A percentile compares a stretch with the other conserved stretches of the same genome.
Conservation (phyloP, 2,888 invertebrate species). For the Melanostoma mellinum region DNA sequence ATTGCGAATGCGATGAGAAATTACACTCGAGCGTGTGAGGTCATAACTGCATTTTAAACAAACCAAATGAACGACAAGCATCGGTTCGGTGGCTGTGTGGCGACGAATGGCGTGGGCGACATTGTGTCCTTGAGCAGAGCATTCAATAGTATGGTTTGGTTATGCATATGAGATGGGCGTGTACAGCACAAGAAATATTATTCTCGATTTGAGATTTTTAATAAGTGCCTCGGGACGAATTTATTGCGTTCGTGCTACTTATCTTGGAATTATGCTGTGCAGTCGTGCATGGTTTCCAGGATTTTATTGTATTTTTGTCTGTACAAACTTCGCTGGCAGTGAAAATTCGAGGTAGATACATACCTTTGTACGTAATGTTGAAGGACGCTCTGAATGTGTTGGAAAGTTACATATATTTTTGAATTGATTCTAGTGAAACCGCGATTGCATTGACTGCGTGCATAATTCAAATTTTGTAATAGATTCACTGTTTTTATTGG, state of each 20-base stretch:
- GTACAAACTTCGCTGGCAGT: too few species aligned
- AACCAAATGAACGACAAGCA: neutral
- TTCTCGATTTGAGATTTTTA: constrained; percentile 24
- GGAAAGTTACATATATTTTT: too few species aligned
- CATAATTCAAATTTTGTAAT: too few species aligned
- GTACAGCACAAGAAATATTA: constrained; percentile 31
- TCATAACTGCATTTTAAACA: constrained; percentile 27
- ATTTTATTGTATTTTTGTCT: neutral
- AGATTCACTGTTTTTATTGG: too few species aligned
- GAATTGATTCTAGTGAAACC: too few species aligned
- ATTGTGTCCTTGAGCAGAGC: constrained; percentile 29
- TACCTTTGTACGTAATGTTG: too few species aligned
- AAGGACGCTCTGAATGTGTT: too few species aligned
- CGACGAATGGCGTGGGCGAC: too few species aligned
- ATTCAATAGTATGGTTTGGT: constrained; percentile 13
- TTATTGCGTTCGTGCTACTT: constrained; percentile 31
- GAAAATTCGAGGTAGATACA: too few species aligned
- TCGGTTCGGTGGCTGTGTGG: neutral
- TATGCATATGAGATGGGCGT: constrained; percentile 63
- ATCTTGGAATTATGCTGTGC: constrained; percentile 16
- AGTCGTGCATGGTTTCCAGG: neutral
- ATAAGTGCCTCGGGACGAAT: constrained; percentile 21
- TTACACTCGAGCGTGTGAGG: constrained; percentile 48
- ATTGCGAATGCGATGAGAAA: constrained; percentile 61
- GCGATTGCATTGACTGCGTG: too few species aligned